A percentile compares a stretch with the other conserved stretches of the same genome.
These are phyloP conservation scores for Eptesicus fuscus DNA, from an alignment of 2,113 vertebrate species.

Conservation along the genomic window DNA sequence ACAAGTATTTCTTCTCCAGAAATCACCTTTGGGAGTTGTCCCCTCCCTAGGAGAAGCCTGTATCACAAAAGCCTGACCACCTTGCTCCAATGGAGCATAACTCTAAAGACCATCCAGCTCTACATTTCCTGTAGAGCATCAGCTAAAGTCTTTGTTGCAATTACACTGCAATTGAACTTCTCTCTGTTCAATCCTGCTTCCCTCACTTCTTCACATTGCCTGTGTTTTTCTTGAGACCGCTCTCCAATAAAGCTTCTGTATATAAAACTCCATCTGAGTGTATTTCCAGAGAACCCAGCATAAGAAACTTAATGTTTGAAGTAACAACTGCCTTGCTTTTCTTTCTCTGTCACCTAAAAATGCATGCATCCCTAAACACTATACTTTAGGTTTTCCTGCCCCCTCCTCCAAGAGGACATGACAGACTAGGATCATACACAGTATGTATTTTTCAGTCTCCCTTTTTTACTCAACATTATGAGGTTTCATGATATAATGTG, in stretches of 20 bases:
- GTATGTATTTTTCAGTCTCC: background rate
- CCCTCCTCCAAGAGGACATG: background rate
- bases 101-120: background rate
- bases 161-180: background rate
- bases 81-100: background rate
- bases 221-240: background rate
- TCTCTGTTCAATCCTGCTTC: background rate
- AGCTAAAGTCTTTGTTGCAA: background rate
- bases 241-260: background rate
- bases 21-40: background rate
- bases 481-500: background rate
- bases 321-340: background rate
- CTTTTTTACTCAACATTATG: background rate
- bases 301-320: background rate
- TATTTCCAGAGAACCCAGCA: background rate
- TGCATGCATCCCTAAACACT: background rate
- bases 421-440: background rate
- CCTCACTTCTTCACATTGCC: background rate
- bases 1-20: background rate
- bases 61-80: background rate
- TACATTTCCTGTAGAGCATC: background rate
- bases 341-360: background rate
- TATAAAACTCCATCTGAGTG: background rate
- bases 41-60: background rate
- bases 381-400: background rate